These are phyloP conservation scores for Sepiola atlantica DNA, from an alignment of 2,888 invertebrate species.

Conservation along the genomic window DNA sequence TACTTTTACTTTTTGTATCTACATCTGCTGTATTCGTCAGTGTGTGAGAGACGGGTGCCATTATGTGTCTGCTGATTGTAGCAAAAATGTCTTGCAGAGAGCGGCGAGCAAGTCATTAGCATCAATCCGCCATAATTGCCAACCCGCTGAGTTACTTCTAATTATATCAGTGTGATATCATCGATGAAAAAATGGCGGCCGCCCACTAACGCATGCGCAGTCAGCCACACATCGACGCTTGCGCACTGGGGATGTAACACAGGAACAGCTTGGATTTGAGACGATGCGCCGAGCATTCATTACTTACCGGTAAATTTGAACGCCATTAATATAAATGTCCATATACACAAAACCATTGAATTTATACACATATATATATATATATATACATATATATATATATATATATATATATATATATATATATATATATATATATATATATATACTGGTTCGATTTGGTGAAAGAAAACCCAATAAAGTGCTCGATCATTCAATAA, in stretches of 20 bases:
- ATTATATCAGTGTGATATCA: conserved; percentile 20
- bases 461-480: too few relatives aligned
- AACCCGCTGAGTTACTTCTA: neutral
- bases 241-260: neutral
- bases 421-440: neutral
- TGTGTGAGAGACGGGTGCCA: neutral
- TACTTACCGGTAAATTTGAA: neutral
- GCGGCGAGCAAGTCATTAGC: neutral
- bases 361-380: neutral
- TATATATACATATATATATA: neutral
- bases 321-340: too few relatives aligned
- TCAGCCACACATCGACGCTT: neutral
- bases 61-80: neutral
- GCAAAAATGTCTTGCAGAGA: conserved; percentile 5
- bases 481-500: too few relatives aligned
- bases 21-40: neutral
- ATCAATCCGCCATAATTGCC: conserved; percentile 32
- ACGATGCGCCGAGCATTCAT: neutral
- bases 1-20: neutral
- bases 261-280: neutral
- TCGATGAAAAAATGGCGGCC: neutral
- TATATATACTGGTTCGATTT: too few relatives aligned
- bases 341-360: neutral
- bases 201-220: neutral
- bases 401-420: neutral